Conservation (phyloP, 1,140 invertebrate genomes). For the Parapsyche elsis region DNA sequence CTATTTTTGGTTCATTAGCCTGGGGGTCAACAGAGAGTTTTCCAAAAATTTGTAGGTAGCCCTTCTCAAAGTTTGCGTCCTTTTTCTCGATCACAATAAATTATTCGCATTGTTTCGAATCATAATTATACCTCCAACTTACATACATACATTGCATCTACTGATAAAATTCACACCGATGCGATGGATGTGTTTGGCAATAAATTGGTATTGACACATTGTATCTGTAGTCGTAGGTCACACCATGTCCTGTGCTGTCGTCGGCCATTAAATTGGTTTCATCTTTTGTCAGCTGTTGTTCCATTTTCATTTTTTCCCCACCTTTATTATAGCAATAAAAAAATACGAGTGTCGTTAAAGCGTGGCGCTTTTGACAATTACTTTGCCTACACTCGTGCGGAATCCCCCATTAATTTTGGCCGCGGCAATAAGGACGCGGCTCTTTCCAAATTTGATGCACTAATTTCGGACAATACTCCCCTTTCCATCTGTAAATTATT, state of each 20-base stretch:
- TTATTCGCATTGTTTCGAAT: neutral
- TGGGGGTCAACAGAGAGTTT: no score
- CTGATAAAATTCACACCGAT: neutral
- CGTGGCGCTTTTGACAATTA: conserved; percentile 51
- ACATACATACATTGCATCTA: neutral
- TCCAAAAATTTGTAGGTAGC: no score
- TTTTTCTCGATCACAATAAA: neutral
- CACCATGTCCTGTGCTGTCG: neutral
- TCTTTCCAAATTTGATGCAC: conserved; percentile 26
- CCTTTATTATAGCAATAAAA: conserved; percentile 50
- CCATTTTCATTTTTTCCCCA: neutral
- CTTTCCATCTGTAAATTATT: conserved; percentile 17
- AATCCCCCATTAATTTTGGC: conserved; percentile 39
- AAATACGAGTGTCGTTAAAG: conserved; percentile 47
- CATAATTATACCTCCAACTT: neutral
- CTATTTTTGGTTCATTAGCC: no score
- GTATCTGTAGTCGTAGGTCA: neutral
- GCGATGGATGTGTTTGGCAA: neutral
- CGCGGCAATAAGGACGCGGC: conserved; percentile 5
- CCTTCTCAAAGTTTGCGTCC: neutral
- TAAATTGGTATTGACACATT: neutral
- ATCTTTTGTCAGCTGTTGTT: conserved; percentile 43
- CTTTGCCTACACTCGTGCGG: conserved; percentile 25
- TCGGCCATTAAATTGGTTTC: conserved; percentile 36
- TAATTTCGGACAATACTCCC: conserved; percentile 14